phyloP scores from a whole-genome alignment of 2,797 vertebrate genomes.

The Lagodon rhomboides region DNA sequence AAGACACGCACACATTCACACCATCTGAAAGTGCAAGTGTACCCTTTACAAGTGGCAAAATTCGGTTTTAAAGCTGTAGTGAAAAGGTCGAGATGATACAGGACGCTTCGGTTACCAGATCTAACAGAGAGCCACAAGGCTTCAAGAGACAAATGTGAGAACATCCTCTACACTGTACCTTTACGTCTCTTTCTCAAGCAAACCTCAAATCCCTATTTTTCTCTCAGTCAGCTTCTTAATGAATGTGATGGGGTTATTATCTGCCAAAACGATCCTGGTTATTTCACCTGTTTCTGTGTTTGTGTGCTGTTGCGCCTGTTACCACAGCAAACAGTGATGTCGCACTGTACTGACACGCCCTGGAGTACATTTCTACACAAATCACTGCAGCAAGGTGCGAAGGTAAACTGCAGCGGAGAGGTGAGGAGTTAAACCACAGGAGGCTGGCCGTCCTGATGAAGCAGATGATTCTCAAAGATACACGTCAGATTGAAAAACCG shows the following conservation, averaged over 20 bases:
- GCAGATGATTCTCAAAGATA: background rate
- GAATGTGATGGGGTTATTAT: background rate
- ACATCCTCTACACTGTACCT: background rate
- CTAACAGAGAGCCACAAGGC: background rate
- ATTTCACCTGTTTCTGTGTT: too few species aligned
- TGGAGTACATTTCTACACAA: background rate
- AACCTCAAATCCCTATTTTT: background rate
- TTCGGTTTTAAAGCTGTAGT: constrained; percentile 5
- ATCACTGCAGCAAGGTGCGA: background rate
- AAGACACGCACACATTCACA: background rate
- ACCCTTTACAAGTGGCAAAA: constrained; percentile 2
- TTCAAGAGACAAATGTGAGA: background rate
- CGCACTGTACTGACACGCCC: background rate
- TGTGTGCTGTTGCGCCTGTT: background rate
- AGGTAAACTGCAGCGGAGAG: too few species aligned
- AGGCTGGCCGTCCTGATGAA: too few species aligned
- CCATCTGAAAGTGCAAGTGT: background rate
- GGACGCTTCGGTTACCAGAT: constrained; percentile 17
- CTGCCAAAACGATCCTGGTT: background rate
- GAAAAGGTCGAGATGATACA: background rate
- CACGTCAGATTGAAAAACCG: background rate
- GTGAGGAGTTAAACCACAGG: too few species aligned
- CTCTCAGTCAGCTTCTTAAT: background rate
- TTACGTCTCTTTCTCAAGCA: background rate
- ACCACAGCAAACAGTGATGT: background rate